phyloP scores from a whole-genome alignment of 1,140 invertebrate species.

The Listronotus oregonensis region DNA sequence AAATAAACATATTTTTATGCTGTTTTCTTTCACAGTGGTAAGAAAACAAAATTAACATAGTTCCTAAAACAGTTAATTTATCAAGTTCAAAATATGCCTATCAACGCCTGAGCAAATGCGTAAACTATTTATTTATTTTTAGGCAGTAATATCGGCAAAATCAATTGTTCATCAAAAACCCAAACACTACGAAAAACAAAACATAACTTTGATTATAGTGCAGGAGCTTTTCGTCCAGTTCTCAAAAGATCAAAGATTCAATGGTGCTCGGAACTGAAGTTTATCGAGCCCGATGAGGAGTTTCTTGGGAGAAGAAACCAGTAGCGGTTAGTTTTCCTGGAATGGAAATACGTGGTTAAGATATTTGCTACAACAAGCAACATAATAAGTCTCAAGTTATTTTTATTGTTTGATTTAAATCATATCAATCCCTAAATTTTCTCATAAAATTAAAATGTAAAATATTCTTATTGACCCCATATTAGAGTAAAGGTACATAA shows the following conservation, averaged over 20 bases:
- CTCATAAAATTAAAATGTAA: too few relatives aligned
- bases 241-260: constrained; percentile 54
- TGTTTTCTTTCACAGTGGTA: too few relatives aligned
- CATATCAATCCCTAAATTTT: too few relatives aligned
- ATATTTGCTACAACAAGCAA: constrained; percentile 76
- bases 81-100: too few relatives aligned
- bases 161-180: constrained; percentile 1
- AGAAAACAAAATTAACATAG: too few relatives aligned
- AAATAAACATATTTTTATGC: too few relatives aligned
- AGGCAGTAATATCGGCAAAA: constrained; percentile 7
- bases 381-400: too few relatives aligned
- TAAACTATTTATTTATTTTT: neutral
- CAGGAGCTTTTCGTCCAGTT: constrained; percentile 42
- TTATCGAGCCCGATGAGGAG: constrained; percentile 47
- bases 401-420: too few relatives aligned
- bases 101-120: too few relatives aligned
- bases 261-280: constrained; percentile 60
- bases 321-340: constrained; percentile 77
- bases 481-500: too few relatives aligned
- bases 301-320: constrained; percentile 52
- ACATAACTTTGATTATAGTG: constrained; percentile 42
- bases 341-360: constrained; percentile 80
- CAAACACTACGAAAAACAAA: constrained; percentile 6
- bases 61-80: too few relatives aligned
- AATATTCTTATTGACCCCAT: too few relatives aligned